phyloP scores from a whole-genome alignment of 2,797 vertebrate genomes.

The Phoeniculus purpureus region DNA sequence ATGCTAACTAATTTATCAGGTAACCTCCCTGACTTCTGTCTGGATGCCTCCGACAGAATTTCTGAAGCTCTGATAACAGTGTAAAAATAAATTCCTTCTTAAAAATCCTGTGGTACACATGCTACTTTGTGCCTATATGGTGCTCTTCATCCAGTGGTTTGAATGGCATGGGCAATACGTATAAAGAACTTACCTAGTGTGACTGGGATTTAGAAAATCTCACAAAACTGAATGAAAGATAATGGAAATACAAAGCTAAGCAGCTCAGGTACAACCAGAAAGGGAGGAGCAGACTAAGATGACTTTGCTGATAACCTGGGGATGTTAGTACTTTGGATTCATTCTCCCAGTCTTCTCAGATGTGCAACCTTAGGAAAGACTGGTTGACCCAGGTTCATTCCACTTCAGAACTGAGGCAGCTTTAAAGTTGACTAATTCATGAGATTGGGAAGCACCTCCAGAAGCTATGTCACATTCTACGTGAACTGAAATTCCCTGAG shows the following conservation, averaged over 20 bases:
- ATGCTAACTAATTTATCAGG: not conserved
- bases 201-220: not conserved
- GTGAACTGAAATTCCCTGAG: too few species aligned
- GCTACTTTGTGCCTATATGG: fast-evolving
- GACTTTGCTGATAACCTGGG: not conserved
- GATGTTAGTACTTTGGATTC: not conserved
- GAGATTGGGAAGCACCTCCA: not conserved
- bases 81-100: not conserved
- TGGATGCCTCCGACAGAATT: not conserved
- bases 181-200: not conserved
- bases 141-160: not conserved
- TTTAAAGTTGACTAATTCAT: not conserved
- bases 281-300: not conserved
- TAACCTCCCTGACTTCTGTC: not conserved
- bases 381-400: not conserved
- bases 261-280: not conserved
- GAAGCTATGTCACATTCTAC: not conserved
- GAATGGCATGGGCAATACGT: not conserved
- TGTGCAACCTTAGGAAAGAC: not conserved
- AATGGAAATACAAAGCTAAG: not conserved
- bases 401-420: not conserved
- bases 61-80: not conserved
- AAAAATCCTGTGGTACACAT: not conserved
- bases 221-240: not conserved
- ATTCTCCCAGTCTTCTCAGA: not conserved